Evolutionary conservation across 1,140 invertebrate genomes (phyloP).

Genomic region (Pteromalus puparum): DNA sequence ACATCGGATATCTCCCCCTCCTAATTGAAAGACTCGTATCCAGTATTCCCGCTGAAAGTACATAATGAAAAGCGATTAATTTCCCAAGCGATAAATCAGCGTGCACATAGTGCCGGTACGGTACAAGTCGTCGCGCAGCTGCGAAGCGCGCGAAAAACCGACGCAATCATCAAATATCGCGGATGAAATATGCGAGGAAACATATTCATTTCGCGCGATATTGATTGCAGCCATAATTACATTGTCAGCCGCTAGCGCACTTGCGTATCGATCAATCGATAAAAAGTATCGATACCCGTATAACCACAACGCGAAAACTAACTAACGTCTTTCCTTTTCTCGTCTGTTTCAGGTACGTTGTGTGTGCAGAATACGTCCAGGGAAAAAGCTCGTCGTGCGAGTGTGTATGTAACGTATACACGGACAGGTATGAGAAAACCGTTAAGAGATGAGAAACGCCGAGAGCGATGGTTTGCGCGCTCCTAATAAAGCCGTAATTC

Average conservation of each 20-base stretch:
- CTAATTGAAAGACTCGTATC: not conserved
- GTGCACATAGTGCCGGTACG: not conserved
- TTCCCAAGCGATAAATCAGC: not conserved
- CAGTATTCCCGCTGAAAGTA: not conserved
- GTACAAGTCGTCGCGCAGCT: not conserved
- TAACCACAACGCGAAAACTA: not conserved
- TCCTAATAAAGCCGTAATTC: conserved; percentile 45
- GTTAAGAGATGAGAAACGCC: conserved; percentile 11
- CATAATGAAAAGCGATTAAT: not conserved
- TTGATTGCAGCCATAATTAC: too few species aligned
- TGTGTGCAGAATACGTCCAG: not conserved
- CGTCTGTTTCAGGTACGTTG: conserved; percentile 1
- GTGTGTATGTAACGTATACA: not conserved
- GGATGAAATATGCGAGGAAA: not conserved
- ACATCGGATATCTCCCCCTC: not conserved
- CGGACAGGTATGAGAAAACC: not conserved
- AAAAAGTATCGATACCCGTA: not conserved
- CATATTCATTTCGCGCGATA: not conserved
- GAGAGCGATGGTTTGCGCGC: not conserved
- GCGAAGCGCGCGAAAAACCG: not conserved
- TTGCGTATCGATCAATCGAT: too few species aligned
- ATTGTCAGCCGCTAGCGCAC: too few species aligned
- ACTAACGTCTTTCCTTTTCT: not conserved
- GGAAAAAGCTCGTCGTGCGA: too few species aligned
- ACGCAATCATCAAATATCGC: not conserved